These are phyloP conservation scores for Ectemnius lituratus DNA, from an alignment of 2,888 invertebrate species.

Conservation along the genomic window DNA sequence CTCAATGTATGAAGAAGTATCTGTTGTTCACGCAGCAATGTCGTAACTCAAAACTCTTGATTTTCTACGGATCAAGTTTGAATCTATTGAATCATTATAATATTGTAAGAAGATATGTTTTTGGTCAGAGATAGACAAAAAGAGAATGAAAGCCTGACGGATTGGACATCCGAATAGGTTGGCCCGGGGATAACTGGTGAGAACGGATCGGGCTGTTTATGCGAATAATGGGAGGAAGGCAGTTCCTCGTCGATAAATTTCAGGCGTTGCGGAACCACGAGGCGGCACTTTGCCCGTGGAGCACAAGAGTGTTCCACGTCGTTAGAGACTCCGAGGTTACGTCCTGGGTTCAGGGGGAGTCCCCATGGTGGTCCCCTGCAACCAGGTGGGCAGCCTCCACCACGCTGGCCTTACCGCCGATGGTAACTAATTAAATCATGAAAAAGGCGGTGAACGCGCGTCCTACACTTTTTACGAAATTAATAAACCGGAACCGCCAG, in stretches of 20 bases:
- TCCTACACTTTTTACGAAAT: slow-evolving; percentile 58
- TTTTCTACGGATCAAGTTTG: no score
- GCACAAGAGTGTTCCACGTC: slow-evolving; percentile 57
- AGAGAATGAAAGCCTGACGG: no score
- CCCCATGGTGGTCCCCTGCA: slow-evolving; percentile 57
- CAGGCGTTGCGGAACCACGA: slow-evolving; percentile 45
- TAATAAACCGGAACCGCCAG: slow-evolving; percentile 63
- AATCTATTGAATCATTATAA: no score
- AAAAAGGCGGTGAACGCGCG: slow-evolving; percentile 61
- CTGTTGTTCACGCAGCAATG: no score
- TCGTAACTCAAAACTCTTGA: no score
- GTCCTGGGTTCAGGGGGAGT: slow-evolving; percentile 50
- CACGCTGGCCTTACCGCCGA: slow-evolving; percentile 29
- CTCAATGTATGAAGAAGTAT: no score
- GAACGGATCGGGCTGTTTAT: slow-evolving; percentile 34
- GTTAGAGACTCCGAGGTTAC: slow-evolving; percentile 54
- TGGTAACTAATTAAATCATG: slow-evolving; percentile 64
- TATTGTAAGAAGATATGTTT: no score
- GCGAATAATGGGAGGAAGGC: slow-evolving; percentile 48
- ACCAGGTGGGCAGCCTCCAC: slow-evolving; percentile 56
- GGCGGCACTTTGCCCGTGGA: slow-evolving; percentile 30
- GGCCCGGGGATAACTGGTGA: no score
- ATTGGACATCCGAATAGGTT: no score
- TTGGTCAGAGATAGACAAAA: no score
- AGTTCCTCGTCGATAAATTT: slow-evolving; percentile 44